These are phyloP conservation scores for Sminthurides aquaticus DNA, from an alignment of 2,888 invertebrate genomes.

Conservation along the genomic window DNA sequence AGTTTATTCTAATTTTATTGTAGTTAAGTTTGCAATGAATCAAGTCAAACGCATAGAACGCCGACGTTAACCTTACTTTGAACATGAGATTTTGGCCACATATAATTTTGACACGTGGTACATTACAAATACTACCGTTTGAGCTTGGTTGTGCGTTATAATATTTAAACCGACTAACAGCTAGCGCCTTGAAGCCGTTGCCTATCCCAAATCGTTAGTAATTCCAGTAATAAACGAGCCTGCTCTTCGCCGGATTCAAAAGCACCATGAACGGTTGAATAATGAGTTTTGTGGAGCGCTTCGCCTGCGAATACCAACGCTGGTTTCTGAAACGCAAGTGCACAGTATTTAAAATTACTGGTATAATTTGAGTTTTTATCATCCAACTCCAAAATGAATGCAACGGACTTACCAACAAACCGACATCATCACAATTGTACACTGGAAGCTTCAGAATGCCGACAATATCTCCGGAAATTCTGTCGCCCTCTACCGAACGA, in stretches of 20 bases:
- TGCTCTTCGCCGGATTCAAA: conserved; percentile 55
- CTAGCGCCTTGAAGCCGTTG: neutral
- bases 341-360: neutral
- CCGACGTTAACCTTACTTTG: no score
- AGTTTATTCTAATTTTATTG: no score
- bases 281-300: conserved; percentile 55
- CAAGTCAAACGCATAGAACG: no score
- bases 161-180: no score
- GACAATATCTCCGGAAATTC: conserved; percentile 46
- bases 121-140: no score
- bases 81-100: no score
- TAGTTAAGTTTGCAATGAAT: no score
- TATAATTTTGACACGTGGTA: no score
- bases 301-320: conserved; percentile 59
- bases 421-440: conserved; percentile 41
- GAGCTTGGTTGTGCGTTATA: no score
- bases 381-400: no score
- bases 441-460: conserved; percentile 49
- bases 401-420: conserved; percentile 3
- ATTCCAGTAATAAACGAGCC: conserved; percentile 48
- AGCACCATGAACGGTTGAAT: conserved; percentile 63
- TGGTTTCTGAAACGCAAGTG: conserved; percentile 46
- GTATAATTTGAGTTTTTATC: no score
- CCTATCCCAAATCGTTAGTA: conserved; percentile 30
- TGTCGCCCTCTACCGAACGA: conserved; percentile 52